A percentile compares a stretch with the other conserved stretches of the same genome.
Conservation (phyloP, 2,113 vertebrate species). For the Phalacrocorax pelagicus region DNA sequence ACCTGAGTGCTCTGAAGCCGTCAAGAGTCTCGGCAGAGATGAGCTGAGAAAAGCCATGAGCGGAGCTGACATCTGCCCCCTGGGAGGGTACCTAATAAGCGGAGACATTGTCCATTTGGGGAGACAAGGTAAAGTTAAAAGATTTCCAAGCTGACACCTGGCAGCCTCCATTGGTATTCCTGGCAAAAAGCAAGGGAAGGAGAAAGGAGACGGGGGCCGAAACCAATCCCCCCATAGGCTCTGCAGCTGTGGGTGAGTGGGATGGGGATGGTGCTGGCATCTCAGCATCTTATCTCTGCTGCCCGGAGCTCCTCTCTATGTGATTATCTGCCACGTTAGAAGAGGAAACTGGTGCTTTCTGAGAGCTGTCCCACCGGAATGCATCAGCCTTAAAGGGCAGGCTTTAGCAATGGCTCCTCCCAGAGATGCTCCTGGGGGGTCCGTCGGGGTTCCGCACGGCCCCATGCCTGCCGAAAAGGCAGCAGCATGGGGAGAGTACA, state of each 20-base stretch:
- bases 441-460: fast-evolving
- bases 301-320: not conserved
- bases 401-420: too few relatives aligned
- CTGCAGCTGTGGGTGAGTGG: not conserved
- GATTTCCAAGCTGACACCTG: constrained; percentile 11
- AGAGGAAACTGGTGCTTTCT: not conserved
- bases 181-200: not conserved
- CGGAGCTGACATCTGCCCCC: constrained; percentile 25
- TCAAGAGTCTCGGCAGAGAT: not conserved
- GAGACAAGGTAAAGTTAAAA: not conserved
- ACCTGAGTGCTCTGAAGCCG: not conserved
- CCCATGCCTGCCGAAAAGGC: not conserved
- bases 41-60: constrained; percentile 44
- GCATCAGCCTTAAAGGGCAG: too few relatives aligned
- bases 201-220: fast-evolving
- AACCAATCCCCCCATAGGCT: fast-evolving
- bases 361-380: not conserved
- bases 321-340: not conserved
- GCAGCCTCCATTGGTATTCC: not conserved
- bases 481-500: fast-evolving
- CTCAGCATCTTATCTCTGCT: not conserved
- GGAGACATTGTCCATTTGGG: constrained; percentile 34
- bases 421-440: too few relatives aligned
- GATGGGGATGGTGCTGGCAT: fast-evolving
- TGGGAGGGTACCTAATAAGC: constrained; percentile 28